Evolutionary conservation across 2,797 vertebrate genomes (phyloP), one percentile per base, ranked within the genome.

Genomic region (Tauraco hartlaubi): DNA sequence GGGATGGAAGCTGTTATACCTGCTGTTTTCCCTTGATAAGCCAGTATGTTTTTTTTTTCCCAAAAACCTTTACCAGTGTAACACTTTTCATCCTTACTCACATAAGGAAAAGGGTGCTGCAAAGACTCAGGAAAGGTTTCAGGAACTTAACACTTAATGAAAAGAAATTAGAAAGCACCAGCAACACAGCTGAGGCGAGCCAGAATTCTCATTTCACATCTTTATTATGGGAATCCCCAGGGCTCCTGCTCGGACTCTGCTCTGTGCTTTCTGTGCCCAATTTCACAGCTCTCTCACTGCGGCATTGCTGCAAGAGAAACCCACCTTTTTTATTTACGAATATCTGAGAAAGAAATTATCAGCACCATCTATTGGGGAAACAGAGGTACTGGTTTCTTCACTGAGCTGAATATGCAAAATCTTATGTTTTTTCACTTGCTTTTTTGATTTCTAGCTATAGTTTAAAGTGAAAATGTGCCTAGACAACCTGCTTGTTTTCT

Each of bases 311-410:
- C 31, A 31, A 18, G 79, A 46, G 63, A 61, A 86, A 23, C 21
- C 18, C 48, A 73, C 43, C 21, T 84, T 72, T 83, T 88, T 82
- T n/a, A 43, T 66, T 92, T 91, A 69, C 0, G 4, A 48, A 29
- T 84, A 68, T 79, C 71, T 31, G 61, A 86, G 85, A 71, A 35
- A 87, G 67, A 83, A 81, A 92, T 90, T 96, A 69, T 96, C 83
- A 96, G 96, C 96, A 95, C 91, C 95, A 97, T 94, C 91, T 96
- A 61, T 94, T 93, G 94, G 94, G 85, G 90, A 90, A 93, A 71
- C 6, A 23, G 73, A 82, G 73, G 82, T 46, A 94, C 63, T 76
- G 62, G 26, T 49, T 83, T 73, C 35, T 83, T 88, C 25, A 41
- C 29, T 61, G 28, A 80, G 92, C 74, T 75, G 74, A 86, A 77